phyloP scores from a whole-genome alignment of 2,888 invertebrate species.

The Tridacna crocea region DNA sequence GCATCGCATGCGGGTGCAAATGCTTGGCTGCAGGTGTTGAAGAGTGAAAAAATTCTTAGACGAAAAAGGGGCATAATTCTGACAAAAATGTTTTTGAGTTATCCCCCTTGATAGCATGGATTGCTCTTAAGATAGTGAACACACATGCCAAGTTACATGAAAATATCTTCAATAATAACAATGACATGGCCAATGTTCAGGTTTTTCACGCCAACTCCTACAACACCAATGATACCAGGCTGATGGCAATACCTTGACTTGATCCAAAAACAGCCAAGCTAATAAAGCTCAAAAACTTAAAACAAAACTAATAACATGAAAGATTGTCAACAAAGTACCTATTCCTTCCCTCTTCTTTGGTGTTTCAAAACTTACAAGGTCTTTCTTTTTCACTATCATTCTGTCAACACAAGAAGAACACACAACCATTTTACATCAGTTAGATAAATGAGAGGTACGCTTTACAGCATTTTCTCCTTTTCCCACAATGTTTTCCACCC shows the following conservation, averaged over 20 bases:
- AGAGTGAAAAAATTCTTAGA: neutral
- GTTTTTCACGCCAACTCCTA: slow-evolving; percentile 1
- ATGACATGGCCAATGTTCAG: slow-evolving; percentile 1
- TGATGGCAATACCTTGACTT: neutral
- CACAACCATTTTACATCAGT: no score
- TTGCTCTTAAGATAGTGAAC: neutral
- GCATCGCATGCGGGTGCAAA: neutral
- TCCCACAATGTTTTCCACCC: no score
- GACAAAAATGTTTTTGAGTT: slow-evolving; percentile 4
- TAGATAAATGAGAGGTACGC: no score
- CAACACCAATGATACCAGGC: neutral
- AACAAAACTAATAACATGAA: neutral
- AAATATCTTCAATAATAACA: slow-evolving; percentile 10
- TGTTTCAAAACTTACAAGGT: no score
- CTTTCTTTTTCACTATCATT: no score
- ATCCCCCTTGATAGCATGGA: slow-evolving; percentile 7
- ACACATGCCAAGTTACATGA: slow-evolving; percentile 9
- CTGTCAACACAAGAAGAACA: no score
- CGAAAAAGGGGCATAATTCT: slow-evolving; percentile 10
- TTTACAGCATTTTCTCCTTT: no score
- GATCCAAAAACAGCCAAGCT: slow-evolving; percentile 1
- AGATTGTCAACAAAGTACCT: neutral
- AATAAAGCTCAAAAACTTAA: neutral
- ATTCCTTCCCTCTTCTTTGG: no score
- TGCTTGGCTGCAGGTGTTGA: slow-evolving; percentile 10